Evolutionary conservation across 2,797 vertebrate genomes (phyloP).

Genomic region (Caiman crocodilus): DNA sequence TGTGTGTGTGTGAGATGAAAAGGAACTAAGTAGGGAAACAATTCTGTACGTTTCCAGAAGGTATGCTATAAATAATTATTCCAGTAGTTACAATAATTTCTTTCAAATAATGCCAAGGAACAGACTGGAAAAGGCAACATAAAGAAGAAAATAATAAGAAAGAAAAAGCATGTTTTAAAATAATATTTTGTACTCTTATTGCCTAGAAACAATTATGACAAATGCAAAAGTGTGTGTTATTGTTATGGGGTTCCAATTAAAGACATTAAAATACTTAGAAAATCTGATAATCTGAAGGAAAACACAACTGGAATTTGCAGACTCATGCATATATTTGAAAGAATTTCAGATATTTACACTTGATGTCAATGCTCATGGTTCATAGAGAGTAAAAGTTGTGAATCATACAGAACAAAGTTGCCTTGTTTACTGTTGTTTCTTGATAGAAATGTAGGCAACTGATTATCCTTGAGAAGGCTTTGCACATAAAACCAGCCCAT

Average conservation of each 20-base stretch:
- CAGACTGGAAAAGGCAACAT: not conserved
- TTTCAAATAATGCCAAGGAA: not conserved
- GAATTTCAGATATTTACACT: not conserved
- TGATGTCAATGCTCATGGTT: not conserved
- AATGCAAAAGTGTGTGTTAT: not conserved
- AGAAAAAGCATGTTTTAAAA: not conserved
- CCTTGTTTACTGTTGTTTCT: conserved; percentile 20
- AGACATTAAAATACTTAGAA: not conserved
- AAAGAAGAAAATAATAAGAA: not conserved
- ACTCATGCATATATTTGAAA: conserved; percentile 3
- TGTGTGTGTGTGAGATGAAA: not conserved
- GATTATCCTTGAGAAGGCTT: not conserved
- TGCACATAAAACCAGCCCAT: not conserved
- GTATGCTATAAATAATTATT: not conserved
- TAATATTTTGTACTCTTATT: not conserved
- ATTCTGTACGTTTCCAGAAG: not conserved
- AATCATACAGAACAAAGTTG: conserved; percentile 6
- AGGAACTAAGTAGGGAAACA: not conserved
- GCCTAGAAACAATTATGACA: not conserved
- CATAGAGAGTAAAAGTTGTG: conserved; percentile 8
- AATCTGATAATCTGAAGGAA: conserved; percentile 1
- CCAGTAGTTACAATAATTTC: rapidly evolving
- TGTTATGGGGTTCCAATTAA: conserved; percentile 16
- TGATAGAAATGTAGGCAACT: not conserved
- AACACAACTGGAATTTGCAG: not conserved